Evolutionary conservation across 2,888 invertebrate genomes (phyloP).

Genomic region (Lithophane semibrunnea): DNA sequence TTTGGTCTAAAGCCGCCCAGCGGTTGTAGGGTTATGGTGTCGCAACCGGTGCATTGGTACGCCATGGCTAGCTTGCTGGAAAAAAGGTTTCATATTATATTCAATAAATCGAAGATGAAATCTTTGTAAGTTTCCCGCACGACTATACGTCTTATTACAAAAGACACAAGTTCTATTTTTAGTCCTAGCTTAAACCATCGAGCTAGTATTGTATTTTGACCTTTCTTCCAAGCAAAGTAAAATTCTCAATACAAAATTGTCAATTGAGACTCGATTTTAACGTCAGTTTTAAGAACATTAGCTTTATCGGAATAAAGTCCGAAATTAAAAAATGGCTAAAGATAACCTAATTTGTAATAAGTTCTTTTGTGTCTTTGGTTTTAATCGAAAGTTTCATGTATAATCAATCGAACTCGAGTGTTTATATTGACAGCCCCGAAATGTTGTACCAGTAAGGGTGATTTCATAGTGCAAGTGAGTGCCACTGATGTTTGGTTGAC

Average conservation of each 20-base stretch:
- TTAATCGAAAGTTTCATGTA: not conserved
- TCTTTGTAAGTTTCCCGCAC: not conserved
- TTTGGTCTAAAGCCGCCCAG: slow-evolving; percentile 92
- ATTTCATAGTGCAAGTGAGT: not conserved
- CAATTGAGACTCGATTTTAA: too few species aligned
- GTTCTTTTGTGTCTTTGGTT: not conserved
- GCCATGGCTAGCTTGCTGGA: slow-evolving; percentile 96
- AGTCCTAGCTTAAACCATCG: too few species aligned
- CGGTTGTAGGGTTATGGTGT: slow-evolving; percentile 94
- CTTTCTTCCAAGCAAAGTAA: too few species aligned
- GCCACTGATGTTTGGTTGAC: not conserved
- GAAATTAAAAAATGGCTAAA: too few species aligned
- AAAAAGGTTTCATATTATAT: slow-evolving; percentile 11
- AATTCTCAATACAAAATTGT: too few species aligned
- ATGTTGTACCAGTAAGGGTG: too few species aligned
- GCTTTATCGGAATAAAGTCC: too few species aligned
- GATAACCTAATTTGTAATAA: too few species aligned
- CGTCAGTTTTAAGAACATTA: too few species aligned
- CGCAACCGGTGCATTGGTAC: slow-evolving; percentile 97
- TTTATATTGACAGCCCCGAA: not conserved
- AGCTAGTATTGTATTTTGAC: too few species aligned
- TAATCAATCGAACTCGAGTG: not conserved
- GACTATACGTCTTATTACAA: too few species aligned
- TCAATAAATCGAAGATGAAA: not conserved
- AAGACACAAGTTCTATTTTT: too few species aligned